Percentiles rank a stretch among this genome's conserved stretches.
Evolutionary conservation across 2,888 invertebrate species (phyloP).

Genomic region (Torymus auratus): DNA sequence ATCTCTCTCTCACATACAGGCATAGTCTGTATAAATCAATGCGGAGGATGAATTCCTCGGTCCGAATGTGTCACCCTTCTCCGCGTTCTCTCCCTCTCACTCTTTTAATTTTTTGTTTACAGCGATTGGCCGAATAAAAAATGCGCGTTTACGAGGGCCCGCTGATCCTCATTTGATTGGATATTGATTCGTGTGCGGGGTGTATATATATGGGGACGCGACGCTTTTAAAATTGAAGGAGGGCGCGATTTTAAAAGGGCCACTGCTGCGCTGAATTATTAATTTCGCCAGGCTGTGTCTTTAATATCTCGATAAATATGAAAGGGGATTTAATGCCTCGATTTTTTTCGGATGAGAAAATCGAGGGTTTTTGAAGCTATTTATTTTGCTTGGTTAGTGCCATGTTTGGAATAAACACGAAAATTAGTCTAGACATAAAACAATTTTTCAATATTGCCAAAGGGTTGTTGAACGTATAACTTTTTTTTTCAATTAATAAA

Average conservation of each 20-base stretch:
- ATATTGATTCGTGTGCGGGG: constrained; percentile 19
- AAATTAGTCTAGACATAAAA: too few relatives aligned
- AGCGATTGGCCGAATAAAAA: constrained; percentile 41
- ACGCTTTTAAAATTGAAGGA: constrained; percentile 32
- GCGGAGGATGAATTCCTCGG: constrained; percentile 65
- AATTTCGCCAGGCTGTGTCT: background rate
- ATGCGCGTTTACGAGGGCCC: constrained; percentile 14
- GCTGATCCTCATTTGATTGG: constrained; percentile 44
- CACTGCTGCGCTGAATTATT: background rate
- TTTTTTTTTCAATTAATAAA: too few relatives aligned
- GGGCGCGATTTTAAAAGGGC: constrained; percentile 1
- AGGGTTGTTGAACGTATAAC: too few relatives aligned
- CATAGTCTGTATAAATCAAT: constrained; percentile 66
- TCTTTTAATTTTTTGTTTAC: constrained; percentile 26
- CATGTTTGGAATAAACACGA: too few relatives aligned
- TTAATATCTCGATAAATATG: constrained; percentile 27
- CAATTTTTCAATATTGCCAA: too few relatives aligned
- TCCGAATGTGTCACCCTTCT: constrained; percentile 1
- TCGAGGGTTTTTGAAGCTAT: too few relatives aligned
- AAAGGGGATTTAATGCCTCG: constrained; percentile 7
- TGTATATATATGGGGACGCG: background rate
- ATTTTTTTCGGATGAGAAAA: too few relatives aligned
- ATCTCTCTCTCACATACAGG: background rate
- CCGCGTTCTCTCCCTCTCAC: background rate
- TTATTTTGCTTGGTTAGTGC: too few relatives aligned